These are phyloP conservation scores for Chlorodrepanis virens DNA, from an alignment of 2,113 vertebrate genomes.

Conservation along the genomic window DNA sequence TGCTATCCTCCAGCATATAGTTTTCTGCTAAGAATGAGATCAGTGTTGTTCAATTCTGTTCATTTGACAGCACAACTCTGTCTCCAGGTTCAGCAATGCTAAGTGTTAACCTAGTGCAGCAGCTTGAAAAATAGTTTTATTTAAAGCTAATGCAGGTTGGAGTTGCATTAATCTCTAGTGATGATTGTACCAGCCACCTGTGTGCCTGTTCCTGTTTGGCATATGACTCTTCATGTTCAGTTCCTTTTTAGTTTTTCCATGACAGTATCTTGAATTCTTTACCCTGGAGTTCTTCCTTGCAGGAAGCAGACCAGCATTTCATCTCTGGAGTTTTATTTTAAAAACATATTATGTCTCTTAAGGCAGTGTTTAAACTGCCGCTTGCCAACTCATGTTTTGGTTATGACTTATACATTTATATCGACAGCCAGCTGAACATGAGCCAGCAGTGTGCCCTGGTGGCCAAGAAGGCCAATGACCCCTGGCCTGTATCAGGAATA, in stretches of 20 bases:
- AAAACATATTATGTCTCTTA: not conserved
- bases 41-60: not conserved
- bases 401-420: constrained; percentile 15
- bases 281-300: not conserved
- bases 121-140: not conserved
- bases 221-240: not conserved
- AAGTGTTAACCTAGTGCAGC: not conserved
- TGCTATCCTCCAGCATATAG: not conserved
- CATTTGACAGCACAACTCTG: not conserved
- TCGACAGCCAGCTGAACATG: too few species aligned
- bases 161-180: not conserved
- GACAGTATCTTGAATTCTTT: not conserved
- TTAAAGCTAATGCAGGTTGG: not conserved
- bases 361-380: constrained; percentile 1
- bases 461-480: too few species aligned
- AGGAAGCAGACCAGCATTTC: not conserved
- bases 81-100: not conserved
- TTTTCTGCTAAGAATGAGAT: not conserved
- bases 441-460: too few species aligned
- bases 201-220: not conserved
- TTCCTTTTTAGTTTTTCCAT: not conserved
- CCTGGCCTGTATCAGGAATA: too few species aligned
- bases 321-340: not conserved
- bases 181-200: not conserved
- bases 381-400: not conserved